Evolutionary conservation across 2,888 invertebrate species (phyloP).

Genomic region (Heliconius charithonia): DNA sequence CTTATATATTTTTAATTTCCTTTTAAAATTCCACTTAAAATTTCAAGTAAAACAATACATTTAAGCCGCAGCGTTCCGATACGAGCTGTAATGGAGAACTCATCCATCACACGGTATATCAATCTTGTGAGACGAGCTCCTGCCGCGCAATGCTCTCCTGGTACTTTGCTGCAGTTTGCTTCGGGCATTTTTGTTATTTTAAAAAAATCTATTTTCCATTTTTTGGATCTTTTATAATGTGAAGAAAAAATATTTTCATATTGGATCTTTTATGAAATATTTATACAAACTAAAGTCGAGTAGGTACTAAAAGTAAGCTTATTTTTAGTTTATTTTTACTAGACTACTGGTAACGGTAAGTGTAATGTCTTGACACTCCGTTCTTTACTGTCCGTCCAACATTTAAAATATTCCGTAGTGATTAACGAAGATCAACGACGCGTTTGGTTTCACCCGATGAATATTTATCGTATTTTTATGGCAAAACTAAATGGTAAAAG

Average conservation of each 20-base stretch:
- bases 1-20: background rate
- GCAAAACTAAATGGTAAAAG: no score
- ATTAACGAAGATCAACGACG: background rate
- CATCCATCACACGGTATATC: conserved; percentile 67
- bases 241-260: no score
- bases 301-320: no score
- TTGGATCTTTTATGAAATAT: no score
- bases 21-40: conserved; percentile 11
- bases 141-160: conserved; percentile 66
- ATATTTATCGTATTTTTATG: no score
- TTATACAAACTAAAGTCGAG: background rate
- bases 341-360: no score
- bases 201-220: conserved; percentile 3
- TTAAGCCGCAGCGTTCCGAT: conserved; percentile 42
- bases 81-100: conserved; percentile 49
- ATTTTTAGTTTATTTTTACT: no score
- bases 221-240: background rate
- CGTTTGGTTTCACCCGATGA: background rate
- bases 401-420: background rate
- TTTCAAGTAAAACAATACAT: conserved; percentile 33
- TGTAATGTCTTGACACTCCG: background rate
- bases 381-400: background rate
- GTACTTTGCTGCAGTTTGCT: conserved; percentile 59
- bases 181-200: conserved; percentile 32
- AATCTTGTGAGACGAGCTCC: conserved; percentile 64